Percentiles rank a stretch among this genome's conserved stretches.
Evolutionary conservation across 2,888 invertebrate genomes (phyloP).

Genomic region (Galeruca laticollis): DNA sequence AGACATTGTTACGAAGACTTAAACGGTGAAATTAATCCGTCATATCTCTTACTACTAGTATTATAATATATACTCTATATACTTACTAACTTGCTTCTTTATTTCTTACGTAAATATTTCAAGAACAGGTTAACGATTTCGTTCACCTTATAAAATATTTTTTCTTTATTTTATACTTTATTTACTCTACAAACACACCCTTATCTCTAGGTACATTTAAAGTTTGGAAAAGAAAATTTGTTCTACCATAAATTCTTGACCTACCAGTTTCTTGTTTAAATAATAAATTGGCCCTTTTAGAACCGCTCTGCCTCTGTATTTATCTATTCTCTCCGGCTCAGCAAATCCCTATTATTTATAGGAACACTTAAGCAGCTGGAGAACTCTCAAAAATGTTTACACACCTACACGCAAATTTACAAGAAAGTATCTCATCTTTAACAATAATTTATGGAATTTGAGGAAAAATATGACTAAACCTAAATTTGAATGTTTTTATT

Average conservation of each 20-base stretch:
- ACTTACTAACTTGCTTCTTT: no score
- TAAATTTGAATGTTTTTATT: no score
- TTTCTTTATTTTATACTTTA: background rate
- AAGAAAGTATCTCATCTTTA: constrained; percentile 17
- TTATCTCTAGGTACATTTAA: background rate
- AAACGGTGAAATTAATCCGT: no score
- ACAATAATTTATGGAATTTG: constrained; percentile 13
- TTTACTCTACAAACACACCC: background rate
- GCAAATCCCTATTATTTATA: constrained; percentile 34
- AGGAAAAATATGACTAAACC: constrained; percentile 10
- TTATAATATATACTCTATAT: no score
- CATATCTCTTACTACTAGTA: no score
- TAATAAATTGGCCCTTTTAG: constrained; percentile 31
- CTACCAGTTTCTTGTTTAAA: constrained; percentile 29
- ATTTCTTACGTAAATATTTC: no score
- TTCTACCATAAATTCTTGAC: constrained; percentile 26
- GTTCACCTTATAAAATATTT: background rate
- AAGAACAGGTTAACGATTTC: no score
- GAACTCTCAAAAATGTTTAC: constrained; percentile 27
- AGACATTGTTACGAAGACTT: no score
- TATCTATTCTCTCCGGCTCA: constrained; percentile 23
- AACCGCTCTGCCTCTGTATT: constrained; percentile 4
- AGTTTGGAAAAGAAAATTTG: background rate
- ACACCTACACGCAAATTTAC: constrained; percentile 20
- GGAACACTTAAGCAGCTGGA: constrained; percentile 34